Percentiles rank a stretch among this genome's conserved stretches.
Evolutionary conservation across 2,888 invertebrate genomes (phyloP).

Genomic region (Spatulosminthurus flaviceps): DNA sequence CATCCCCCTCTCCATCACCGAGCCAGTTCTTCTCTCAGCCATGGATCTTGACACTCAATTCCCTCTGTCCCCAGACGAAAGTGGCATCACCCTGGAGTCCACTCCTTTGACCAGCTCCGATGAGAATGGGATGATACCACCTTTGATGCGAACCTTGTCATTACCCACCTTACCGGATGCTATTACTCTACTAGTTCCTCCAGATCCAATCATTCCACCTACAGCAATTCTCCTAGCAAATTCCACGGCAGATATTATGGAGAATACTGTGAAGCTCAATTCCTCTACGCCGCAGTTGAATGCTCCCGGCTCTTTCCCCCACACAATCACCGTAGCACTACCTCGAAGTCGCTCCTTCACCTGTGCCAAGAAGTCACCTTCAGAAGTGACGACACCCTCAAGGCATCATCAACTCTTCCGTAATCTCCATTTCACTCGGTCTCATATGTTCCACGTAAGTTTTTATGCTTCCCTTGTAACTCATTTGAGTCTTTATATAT

Average conservation of each 20-base stretch:
- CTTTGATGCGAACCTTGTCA: constrained; percentile 57
- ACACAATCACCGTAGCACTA: constrained; percentile 1
- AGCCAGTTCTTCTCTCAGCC: neutral
- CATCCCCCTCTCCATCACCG: constrained; percentile 9
- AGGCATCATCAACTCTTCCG: constrained; percentile 59
- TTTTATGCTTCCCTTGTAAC: neutral
- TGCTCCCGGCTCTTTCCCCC: neutral
- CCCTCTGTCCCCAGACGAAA: neutral
- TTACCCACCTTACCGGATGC: constrained; percentile 60
- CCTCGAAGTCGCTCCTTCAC: constrained; percentile 60
- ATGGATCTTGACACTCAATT: constrained; percentile 18
- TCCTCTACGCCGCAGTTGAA: constrained; percentile 54
- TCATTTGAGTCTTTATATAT: too few species aligned
- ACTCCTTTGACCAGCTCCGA: constrained; percentile 5
- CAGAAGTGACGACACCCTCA: constrained; percentile 46
- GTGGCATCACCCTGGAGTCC: neutral
- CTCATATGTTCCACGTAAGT: constrained; percentile 63
- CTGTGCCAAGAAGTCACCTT: constrained; percentile 56
- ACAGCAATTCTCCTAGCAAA: constrained; percentile 55
- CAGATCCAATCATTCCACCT: constrained; percentile 53
- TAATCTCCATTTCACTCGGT: constrained; percentile 61
- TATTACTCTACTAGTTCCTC: constrained; percentile 57
- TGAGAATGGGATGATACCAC: constrained; percentile 38
- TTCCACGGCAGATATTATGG: constrained; percentile 52
- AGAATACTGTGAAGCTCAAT: constrained; percentile 48